Conservation (phyloP, 1,140 invertebrate species). For the Macrotrachela quadricornifera region DNA sequence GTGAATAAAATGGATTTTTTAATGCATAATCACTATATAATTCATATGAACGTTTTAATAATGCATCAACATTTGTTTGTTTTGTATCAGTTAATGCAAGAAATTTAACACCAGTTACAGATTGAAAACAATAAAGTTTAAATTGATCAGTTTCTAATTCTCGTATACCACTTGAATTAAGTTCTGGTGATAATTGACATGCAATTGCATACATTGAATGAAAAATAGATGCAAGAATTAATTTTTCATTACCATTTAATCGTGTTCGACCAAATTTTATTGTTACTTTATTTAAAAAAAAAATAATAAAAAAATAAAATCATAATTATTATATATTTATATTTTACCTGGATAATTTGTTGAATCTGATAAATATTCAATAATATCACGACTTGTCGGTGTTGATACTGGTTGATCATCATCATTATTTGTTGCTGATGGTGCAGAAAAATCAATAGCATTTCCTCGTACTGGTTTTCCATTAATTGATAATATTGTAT, state of each 20-base stretch:
- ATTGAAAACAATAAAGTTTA: slow-evolving; percentile 86
- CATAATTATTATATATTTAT: too few species aligned
- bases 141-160: slow-evolving; percentile 84
- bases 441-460: slow-evolving; percentile 22
- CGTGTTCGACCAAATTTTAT: slow-evolving; percentile 59
- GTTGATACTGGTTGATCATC: too few species aligned
- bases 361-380: slow-evolving; percentile 2
- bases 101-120: slow-evolving; percentile 88
- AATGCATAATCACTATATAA: slow-evolving; percentile 89
- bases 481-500: slow-evolving; percentile 65
- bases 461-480: slow-evolving; percentile 51
- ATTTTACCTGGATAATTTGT: slow-evolving; percentile 10
- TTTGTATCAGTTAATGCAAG: slow-evolving; percentile 71
- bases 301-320: too few species aligned
- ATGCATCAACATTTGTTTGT: slow-evolving; percentile 57
- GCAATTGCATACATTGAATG: slow-evolving; percentile 83
- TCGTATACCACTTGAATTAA: slow-evolving; percentile 81
- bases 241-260: slow-evolving; percentile 87
- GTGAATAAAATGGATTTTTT: slow-evolving; percentile 95
- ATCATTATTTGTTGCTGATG: too few species aligned
- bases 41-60: slow-evolving; percentile 84
- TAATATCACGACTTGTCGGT: neutral
- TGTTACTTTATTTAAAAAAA: too few species aligned
- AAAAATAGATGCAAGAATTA: slow-evolving; percentile 50
- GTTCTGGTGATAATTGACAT: slow-evolving; percentile 82